Conservation (phyloP, 2,888 invertebrate genomes). For the Allolobophora icterica region DNA sequence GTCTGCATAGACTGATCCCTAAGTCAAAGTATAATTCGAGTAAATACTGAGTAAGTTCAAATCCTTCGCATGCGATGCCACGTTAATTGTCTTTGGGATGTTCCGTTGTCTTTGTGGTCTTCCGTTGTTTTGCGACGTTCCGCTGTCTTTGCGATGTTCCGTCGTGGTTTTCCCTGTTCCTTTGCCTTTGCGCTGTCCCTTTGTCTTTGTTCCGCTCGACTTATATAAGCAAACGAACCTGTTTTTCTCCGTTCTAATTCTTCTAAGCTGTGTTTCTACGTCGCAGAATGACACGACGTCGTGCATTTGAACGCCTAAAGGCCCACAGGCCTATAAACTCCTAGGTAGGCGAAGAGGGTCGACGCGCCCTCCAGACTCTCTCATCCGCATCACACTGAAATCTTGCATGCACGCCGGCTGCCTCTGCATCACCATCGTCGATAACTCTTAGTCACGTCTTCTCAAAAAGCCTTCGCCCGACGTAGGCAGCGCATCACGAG, state of each 20-base stretch:
- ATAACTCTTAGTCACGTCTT: background rate
- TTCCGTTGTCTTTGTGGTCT: background rate
- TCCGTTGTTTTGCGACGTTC: background rate
- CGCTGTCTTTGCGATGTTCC: background rate
- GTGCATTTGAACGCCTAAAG: background rate
- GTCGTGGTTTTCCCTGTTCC: background rate
- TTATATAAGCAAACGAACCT: background rate
- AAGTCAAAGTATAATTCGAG: conserved; percentile 4
- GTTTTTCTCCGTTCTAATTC: background rate
- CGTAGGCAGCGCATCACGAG: background rate
- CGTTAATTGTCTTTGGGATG: too few species aligned
- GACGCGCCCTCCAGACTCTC: background rate
- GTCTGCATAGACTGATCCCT: background rate
- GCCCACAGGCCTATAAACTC: background rate
- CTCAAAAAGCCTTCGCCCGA: too few species aligned
- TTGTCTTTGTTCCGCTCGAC: conserved; percentile 11
- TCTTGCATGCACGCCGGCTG: background rate
- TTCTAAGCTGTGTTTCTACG: conserved; percentile 3
- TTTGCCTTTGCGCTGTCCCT: background rate
- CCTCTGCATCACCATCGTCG: background rate
- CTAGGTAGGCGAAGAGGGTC: background rate
- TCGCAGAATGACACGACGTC: background rate
- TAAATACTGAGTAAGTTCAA: background rate
- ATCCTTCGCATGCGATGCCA: background rate
- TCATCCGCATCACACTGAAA: background rate